Percentiles rank a stretch among this genome's conserved stretches.
phyloP scores from a whole-genome alignment of 1,140 invertebrate genomes.

The Pararge aegeria region DNA sequence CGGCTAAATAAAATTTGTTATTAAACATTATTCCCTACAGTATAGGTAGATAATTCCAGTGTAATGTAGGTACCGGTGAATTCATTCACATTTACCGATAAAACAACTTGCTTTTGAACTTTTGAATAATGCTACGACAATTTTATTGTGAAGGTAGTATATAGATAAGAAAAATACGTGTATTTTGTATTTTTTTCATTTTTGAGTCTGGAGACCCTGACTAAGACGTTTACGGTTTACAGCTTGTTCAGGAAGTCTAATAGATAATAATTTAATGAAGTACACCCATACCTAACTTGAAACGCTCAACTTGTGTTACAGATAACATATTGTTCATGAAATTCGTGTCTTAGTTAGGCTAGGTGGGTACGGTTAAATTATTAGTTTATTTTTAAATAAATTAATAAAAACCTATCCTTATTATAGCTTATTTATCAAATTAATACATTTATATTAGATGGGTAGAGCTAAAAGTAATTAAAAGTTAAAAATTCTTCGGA shows the following conservation, averaged over 20 bases:
- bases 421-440: too few species aligned
- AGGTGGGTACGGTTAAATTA: too few species aligned
- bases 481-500: slow-evolving; percentile 17
- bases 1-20: background rate
- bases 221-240: slow-evolving; percentile 2
- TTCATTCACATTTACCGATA: slow-evolving; percentile 3
- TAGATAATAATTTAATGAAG: slow-evolving; percentile 26
- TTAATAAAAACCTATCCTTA: too few species aligned
- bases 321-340: slow-evolving; percentile 19
- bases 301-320: slow-evolving; percentile 1
- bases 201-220: background rate
- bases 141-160: background rate
- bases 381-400: too few species aligned
- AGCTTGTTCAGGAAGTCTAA: slow-evolving; percentile 23
- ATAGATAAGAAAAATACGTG: slow-evolving; percentile 5
- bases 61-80: slow-evolving; percentile 1
- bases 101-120: background rate
- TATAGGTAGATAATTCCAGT: background rate
- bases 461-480: slow-evolving; percentile 9
- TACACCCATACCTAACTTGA: slow-evolving; percentile 19
- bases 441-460: background rate
- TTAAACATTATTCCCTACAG: slow-evolving; percentile 1
- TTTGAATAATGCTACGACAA: background rate
- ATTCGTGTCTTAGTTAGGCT: slow-evolving; percentile 1
- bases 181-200: background rate